phyloP scores from a whole-genome alignment of 2,888 invertebrate species.

The Lasioglossum lativentre region DNA sequence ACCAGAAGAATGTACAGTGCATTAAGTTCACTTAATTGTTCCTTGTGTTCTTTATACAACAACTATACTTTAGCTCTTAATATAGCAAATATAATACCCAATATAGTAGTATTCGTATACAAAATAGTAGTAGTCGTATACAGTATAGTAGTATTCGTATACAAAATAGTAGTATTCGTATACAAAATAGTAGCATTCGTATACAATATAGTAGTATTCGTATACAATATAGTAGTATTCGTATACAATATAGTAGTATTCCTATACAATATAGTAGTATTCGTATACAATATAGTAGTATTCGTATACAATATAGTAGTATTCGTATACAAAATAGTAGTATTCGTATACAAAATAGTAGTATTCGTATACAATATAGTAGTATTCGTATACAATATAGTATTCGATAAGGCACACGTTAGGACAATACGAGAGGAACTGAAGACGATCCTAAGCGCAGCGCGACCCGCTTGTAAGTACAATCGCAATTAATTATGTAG shows the following conservation, averaged over 20 bases:
- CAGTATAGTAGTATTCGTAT: not conserved
- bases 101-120: not conserved
- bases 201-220: too few relatives aligned
- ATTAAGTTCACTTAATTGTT: not conserved
- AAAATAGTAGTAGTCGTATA: too few relatives aligned
- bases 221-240: not conserved
- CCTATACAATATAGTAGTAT: too few relatives aligned
- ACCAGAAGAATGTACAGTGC: too few relatives aligned
- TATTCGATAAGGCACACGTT: not conserved
- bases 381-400: not conserved
- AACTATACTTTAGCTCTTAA: too few relatives aligned
- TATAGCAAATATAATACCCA: not conserved
- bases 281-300: not conserved
- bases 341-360: too few relatives aligned
- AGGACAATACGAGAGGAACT: not conserved
- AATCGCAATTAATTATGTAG: slow-evolving; percentile 7
- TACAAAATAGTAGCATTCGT: too few relatives aligned
- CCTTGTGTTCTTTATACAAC: not conserved
- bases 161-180: not conserved
- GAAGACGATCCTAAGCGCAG: not conserved
- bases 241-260: not conserved
- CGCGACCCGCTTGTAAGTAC: not conserved
- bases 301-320: not conserved
- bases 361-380: not conserved
- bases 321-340: not conserved